Evolutionary conservation across 2,888 invertebrate species (phyloP).

Genomic region (Drosophila demipolita): DNA sequence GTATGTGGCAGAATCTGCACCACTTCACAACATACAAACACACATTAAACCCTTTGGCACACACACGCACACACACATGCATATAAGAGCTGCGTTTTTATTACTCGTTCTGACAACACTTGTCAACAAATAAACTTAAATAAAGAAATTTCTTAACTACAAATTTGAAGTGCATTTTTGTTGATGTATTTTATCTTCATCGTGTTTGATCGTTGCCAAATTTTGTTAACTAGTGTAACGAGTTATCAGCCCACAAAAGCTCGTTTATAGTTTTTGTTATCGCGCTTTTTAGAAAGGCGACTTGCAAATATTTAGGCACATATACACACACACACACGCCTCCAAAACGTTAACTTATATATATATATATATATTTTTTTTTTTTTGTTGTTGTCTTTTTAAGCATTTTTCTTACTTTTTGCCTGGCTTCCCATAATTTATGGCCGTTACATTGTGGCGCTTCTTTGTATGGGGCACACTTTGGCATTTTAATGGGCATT

Average conservation of each 20-base stretch:
- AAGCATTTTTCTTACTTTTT: constrained; percentile 51
- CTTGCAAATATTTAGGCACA: constrained; percentile 43
- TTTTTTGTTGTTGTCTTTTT: constrained; percentile 27
- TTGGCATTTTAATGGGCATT: constrained; percentile 79
- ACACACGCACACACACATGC: constrained; percentile 19
- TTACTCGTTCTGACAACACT: constrained; percentile 53
- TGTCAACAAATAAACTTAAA: constrained; percentile 6
- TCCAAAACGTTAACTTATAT: constrained; percentile 65
- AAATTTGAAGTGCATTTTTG: background rate
- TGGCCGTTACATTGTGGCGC: constrained; percentile 71
- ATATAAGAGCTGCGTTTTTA: constrained; percentile 50
- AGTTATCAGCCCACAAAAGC: constrained; percentile 46
- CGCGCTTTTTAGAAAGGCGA: constrained; percentile 37
- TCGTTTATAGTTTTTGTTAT: constrained; percentile 54
- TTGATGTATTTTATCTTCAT: background rate
- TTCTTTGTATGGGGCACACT: constrained; percentile 66
- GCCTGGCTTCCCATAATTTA: constrained; percentile 63
- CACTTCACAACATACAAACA: constrained; percentile 3
- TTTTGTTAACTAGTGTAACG: constrained; percentile 30
- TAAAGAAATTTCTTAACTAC: background rate
- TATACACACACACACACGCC: constrained; percentile 20
- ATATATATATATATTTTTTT: no score
- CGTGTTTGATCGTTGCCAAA: background rate
- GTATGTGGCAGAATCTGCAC: constrained; percentile 53
- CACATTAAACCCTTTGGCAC: constrained; percentile 56